These are phyloP conservation scores for Tenualosa thibaudeaui DNA, from an alignment of 2,797 vertebrate genomes.

Conservation along the genomic window DNA sequence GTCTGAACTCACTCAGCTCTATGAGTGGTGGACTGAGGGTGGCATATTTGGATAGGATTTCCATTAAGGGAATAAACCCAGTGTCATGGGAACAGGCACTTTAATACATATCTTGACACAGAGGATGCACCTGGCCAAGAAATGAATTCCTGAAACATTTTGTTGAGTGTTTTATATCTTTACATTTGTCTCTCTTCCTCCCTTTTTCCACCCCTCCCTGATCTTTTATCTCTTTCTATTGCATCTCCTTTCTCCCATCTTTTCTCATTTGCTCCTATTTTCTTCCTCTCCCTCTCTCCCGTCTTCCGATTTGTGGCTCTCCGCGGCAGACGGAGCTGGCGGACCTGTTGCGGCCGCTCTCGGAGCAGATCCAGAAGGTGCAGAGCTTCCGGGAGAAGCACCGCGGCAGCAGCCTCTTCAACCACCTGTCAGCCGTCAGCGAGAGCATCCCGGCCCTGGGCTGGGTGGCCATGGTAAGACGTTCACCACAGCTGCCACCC, in stretches of 20 bases:
- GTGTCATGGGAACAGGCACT: background rate
- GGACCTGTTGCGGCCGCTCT: slow-evolving; percentile 89
- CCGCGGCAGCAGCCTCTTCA: slow-evolving; percentile 90
- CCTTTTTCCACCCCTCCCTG: no score
- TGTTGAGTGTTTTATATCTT: background rate
- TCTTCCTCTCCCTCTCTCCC: background rate
- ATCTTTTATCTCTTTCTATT: background rate
- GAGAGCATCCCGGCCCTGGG: slow-evolving; percentile 96
- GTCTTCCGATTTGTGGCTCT: background rate
- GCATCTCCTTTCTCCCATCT: background rate
- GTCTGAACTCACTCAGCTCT: background rate
- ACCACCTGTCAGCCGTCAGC: slow-evolving; percentile 94
- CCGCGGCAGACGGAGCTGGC: slow-evolving; percentile 78
- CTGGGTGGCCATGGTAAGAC: slow-evolving; percentile 94
- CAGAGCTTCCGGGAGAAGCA: slow-evolving; percentile 92
- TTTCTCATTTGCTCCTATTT: background rate
- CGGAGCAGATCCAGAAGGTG: slow-evolving; percentile 93
- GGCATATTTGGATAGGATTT: background rate
- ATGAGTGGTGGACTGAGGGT: background rate
- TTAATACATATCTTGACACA: background rate
- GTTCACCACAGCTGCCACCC: background rate
- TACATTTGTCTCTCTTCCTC: background rate
- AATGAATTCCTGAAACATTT: slow-evolving; percentile 18
- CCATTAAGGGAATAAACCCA: background rate
- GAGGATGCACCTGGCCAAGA: background rate